Base-by-base conservation (phyloP, 2,888 invertebrate genomes). In the Eupeodes latifasciatus region DNA sequence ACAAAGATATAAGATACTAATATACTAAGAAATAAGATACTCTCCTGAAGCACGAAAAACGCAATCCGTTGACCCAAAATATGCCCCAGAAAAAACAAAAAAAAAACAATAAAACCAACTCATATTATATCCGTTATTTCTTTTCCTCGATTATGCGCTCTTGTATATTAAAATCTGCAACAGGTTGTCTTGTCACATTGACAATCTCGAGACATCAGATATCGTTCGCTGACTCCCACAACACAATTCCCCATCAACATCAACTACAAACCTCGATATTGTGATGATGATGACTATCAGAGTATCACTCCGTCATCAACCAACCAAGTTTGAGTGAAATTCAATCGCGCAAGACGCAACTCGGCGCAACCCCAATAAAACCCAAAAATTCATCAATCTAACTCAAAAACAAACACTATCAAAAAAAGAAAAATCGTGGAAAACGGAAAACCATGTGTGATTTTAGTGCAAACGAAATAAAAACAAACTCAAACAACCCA, bases 171-270 rank as follows among this genome's bases (percentile, higher is more conserved):
- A 53, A 27, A 6, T 61, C 69, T 80, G 88, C 88, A 88, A 88
- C 88, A 88, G 88, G 88, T 88, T 88, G 85, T 88, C 85, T 88
- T 88, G 85, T 88, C 88, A 88, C 88, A 85, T 88, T 88, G 88
- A 88, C 85, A 71, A 71, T 55, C 71, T 71, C 40, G 27, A 66
- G 34, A 71, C 71, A 40, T 71, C 19, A 14, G 44, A 36, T 55
- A 85, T 78, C 81, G 88, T 85, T 84, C 88, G 72, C 59, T 72
- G 2, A 47, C 59, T 72, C 72, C 59, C 72, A 85, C 88, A 47
- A 66, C 72, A 85, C 88, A 47, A 66, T 81, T 75, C 74, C 19
- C 19, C 12, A 19, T 16, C 64, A 27, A 2, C n/a, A 40, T 2
- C 10, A 3, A 53, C 9, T 16, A 57, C 55, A 57, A 64, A 27